Percentiles rank a stretch among this genome's conserved stretches.
These are phyloP conservation scores for Pseudopleuronectes americanus DNA, from an alignment of 2,797 vertebrate genomes.

Conservation along the genomic window DNA sequence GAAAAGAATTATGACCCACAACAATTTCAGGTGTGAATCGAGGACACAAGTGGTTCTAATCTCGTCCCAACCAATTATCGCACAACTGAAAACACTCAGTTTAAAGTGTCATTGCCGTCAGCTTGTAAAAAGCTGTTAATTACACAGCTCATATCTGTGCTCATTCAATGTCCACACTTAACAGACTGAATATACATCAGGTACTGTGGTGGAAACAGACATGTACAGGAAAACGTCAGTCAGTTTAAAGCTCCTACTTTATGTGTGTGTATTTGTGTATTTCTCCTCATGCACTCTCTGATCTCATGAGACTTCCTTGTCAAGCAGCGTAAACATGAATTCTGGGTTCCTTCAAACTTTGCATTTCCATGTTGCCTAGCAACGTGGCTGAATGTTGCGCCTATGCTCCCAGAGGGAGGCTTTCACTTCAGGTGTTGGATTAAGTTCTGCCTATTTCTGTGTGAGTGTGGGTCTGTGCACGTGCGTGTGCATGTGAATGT, in stretches of 20 bases:
- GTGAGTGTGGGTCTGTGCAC: neutral
- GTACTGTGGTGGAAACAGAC: too few species aligned
- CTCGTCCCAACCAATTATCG: slow-evolving; percentile 60
- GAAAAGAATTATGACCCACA: slow-evolving; percentile 1
- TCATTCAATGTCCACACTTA: slow-evolving; percentile 2
- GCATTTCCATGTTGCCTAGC: slow-evolving; percentile 64
- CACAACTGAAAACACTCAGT: slow-evolving; percentile 22
- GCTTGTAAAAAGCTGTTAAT: slow-evolving; percentile 52
- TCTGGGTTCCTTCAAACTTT: slow-evolving; percentile 49
- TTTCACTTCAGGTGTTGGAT: slow-evolving; percentile 49
- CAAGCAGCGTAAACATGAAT: slow-evolving; percentile 52
- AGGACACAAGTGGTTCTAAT: slow-evolving; percentile 42
- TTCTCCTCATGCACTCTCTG: slow-evolving; percentile 13
- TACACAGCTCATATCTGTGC: slow-evolving; percentile 15
- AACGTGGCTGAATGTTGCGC: slow-evolving; percentile 53
- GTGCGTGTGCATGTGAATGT: too few species aligned
- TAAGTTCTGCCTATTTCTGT: slow-evolving; percentile 21
- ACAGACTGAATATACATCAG: neutral
- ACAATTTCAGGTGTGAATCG: slow-evolving; percentile 39
- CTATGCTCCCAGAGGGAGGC: slow-evolving; percentile 54
- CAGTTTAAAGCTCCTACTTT: neutral
- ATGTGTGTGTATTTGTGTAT: slow-evolving; percentile 1
- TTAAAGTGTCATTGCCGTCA: slow-evolving; percentile 23
- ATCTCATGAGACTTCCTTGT: slow-evolving; percentile 46
- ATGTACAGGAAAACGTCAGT: neutral